These are phyloP conservation scores for Podabrus alpinus DNA, from an alignment of 2,888 invertebrate genomes.

Conservation along the genomic window DNA sequence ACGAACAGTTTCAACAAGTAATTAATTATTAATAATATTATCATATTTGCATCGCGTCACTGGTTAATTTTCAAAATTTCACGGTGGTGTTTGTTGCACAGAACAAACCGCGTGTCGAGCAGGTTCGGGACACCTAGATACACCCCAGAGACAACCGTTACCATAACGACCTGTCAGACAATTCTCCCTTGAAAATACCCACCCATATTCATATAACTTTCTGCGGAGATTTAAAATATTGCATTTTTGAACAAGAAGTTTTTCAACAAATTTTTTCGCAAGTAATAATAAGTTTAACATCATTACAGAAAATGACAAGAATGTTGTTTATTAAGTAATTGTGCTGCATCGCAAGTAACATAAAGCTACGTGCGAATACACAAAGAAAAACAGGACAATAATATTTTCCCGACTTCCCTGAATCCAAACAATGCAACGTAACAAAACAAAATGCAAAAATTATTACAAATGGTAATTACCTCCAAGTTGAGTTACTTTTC, in stretches of 20 bases:
- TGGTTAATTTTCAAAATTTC: conserved; percentile 4
- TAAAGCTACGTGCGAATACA: too few relatives aligned
- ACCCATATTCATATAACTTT: conserved; percentile 25
- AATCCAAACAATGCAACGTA: neutral
- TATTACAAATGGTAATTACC: neutral
- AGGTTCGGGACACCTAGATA: conserved; percentile 32
- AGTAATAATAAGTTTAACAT: too few relatives aligned
- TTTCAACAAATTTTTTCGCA: too few relatives aligned
- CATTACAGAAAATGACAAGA: neutral
- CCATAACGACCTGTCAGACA: conserved; percentile 40
- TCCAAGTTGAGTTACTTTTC: neutral
- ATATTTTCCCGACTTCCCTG: neutral
- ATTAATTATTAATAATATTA: neutral
- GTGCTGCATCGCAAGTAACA: neutral
- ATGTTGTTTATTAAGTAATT: too few relatives aligned
- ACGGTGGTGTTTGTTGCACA: conserved; percentile 6
- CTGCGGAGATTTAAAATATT: conserved; percentile 31
- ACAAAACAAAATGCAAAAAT: neutral
- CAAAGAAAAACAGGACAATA: neutral
- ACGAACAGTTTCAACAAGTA: too few relatives aligned
- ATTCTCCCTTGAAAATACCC: conserved; percentile 26
- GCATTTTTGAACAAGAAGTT: conserved; percentile 16
- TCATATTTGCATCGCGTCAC: neutral
- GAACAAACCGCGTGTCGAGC: conserved; percentile 26
- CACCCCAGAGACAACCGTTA: conserved; percentile 37